Evolutionary conservation across 2,797 vertebrate genomes (phyloP).

Genomic region (Alca torda): DNA sequence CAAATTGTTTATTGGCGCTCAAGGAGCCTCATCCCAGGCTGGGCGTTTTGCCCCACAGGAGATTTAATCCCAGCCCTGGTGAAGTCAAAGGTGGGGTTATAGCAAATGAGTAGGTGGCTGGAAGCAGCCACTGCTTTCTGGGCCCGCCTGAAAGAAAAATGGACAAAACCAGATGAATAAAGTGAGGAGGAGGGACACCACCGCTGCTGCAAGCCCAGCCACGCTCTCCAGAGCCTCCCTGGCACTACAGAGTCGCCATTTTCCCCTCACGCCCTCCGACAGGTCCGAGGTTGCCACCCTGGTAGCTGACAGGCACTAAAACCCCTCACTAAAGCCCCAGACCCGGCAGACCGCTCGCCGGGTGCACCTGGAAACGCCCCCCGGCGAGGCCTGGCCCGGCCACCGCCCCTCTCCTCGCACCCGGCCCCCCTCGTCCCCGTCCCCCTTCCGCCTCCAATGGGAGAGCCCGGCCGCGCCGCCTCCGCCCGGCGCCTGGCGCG

Average conservation of each 20-base stretch:
- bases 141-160: not conserved
- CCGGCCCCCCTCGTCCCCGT: fast-evolving
- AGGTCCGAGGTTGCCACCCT: not conserved
- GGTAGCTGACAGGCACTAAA: not conserved
- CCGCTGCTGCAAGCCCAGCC: not conserved
- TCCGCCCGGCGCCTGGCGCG: not conserved
- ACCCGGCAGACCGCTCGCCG: not conserved
- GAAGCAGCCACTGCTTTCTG: not conserved
- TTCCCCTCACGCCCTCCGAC: not conserved
- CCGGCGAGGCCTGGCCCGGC: not conserved
- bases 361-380: not conserved
- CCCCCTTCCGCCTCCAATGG: not conserved
- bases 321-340: not conserved
- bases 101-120: not conserved
- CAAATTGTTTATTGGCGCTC: not conserved
- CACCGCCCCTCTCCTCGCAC: not conserved
- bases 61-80: not conserved
- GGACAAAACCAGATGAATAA: not conserved
- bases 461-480: not conserved
- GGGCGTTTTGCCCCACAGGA: not conserved
- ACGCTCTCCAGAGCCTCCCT: not conserved
- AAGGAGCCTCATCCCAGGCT: not conserved
- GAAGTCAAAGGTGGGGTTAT: not conserved
- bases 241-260: not conserved
- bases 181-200: not conserved